Conservation (phyloP, 1,140 invertebrate genomes). For the Meloidogyne floridensis region DNA sequence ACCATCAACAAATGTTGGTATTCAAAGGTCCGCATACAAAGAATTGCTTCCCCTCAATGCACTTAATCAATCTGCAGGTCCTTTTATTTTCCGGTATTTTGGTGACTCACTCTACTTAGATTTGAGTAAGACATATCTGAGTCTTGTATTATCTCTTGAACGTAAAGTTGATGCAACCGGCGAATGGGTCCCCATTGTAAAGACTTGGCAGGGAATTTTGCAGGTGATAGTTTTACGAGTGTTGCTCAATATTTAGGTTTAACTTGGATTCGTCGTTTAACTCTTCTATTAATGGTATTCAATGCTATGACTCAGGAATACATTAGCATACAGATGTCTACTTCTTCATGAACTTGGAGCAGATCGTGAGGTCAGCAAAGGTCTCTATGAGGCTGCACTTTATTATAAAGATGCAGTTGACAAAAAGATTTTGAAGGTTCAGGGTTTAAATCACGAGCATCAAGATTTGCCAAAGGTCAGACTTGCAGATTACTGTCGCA, state of each 20-base stretch:
- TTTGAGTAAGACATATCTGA: constrained; percentile 6
- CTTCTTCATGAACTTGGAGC: constrained; percentile 7
- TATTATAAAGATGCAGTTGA: background rate
- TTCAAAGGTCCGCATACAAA: background rate
- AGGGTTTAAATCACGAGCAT: no score
- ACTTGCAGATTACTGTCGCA: no score
- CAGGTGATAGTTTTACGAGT: background rate
- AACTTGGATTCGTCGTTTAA: background rate
- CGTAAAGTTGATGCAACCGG: background rate
- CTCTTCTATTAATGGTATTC: background rate
- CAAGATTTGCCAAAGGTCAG: no score
- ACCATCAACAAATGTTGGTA: constrained; percentile 19
- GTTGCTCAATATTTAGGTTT: constrained; percentile 8
- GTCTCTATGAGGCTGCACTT: background rate
- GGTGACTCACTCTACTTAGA: background rate
- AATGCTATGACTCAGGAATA: background rate
- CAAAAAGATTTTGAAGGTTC: no score
- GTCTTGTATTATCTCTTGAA: background rate
- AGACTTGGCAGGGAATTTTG: background rate
- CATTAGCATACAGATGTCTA: background rate
- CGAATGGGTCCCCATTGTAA: background rate
- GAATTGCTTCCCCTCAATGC: constrained; percentile 17
- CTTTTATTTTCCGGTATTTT: constrained; percentile 6
- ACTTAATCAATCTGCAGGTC: background rate
- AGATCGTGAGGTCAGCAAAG: background rate